These are phyloP conservation scores for Anodontia alba DNA, from an alignment of 2,888 invertebrate species.

Conservation along the genomic window DNA sequence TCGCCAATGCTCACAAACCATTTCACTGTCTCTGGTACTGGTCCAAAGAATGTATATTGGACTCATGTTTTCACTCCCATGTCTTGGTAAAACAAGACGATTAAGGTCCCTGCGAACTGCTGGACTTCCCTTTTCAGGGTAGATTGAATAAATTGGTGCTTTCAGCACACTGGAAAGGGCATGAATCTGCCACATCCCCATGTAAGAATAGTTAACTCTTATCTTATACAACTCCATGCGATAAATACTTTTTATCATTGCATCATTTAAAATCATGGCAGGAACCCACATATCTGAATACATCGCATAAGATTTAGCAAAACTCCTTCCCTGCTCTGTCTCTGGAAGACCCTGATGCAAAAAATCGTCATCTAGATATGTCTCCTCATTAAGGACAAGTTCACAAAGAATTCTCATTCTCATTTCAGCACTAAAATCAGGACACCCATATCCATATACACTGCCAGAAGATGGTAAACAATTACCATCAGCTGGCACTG, in stretches of 20 bases:
- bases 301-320: not conserved
- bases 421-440: conserved; percentile 27
- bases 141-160: not conserved
- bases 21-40: not conserved
- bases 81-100: not conserved
- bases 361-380: conserved; percentile 31
- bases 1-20: not conserved
- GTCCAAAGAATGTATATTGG: not conserved
- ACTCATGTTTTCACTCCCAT: not conserved
- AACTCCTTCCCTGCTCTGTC: too few species aligned
- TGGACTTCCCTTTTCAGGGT: not conserved
- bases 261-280: not conserved
- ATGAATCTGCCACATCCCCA: conserved; percentile 11
- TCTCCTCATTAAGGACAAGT: conserved; percentile 20
- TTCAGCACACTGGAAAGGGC: too few species aligned
- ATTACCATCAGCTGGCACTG: conserved; percentile 44
- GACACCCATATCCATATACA: conserved; percentile 37
- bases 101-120: not conserved
- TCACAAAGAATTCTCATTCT: conserved; percentile 44
- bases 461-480: conserved; percentile 48
- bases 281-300: not conserved
- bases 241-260: not conserved
- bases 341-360: conserved; percentile 7
- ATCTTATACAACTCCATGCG: not conserved
- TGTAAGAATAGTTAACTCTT: not conserved